Evolutionary conservation across 2,888 invertebrate species (phyloP).

Genomic region (Xiphydria camelus): DNA sequence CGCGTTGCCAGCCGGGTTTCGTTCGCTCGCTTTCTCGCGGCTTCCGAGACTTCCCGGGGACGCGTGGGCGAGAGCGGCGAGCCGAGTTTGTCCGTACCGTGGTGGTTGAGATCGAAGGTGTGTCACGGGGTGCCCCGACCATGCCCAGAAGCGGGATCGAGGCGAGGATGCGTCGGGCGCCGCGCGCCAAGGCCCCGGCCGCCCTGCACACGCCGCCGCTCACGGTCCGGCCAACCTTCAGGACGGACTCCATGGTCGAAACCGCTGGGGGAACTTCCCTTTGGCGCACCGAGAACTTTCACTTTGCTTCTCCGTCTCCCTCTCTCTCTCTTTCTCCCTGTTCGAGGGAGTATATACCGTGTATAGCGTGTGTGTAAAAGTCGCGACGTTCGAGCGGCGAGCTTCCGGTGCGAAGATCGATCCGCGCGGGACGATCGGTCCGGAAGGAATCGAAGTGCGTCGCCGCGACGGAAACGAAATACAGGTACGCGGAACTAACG

Average conservation of each 20-base stretch:
- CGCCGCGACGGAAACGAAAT: not conserved
- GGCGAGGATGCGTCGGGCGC: conserved; percentile 47
- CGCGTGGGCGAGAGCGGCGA: not conserved
- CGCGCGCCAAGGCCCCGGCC: conserved; percentile 45
- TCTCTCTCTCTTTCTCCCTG: no score
- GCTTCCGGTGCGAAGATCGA: no score
- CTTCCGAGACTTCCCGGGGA: not conserved
- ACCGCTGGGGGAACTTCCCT: no score
- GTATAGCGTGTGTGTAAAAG: no score
- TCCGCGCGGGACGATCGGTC: not conserved
- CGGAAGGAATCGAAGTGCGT: not conserved
- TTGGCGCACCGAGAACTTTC: no score
- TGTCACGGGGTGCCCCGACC: conserved; percentile 27
- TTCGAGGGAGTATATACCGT: no score
- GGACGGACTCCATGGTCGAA: conserved; percentile 51
- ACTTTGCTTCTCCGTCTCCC: no score
- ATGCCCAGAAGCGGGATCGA: conserved; percentile 49
- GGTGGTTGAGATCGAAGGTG: conserved; percentile 19
- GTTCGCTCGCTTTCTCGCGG: not conserved
- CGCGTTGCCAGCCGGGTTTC: not conserved
- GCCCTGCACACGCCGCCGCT: conserved; percentile 48
- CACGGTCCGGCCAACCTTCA: conserved; percentile 49
- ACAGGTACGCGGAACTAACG: not conserved
- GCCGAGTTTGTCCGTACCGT: conserved; percentile 41
- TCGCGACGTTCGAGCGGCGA: no score